Evolutionary conservation across 2,797 vertebrate species (phyloP).

Genomic region (Buphagus erythrorhynchus): DNA sequence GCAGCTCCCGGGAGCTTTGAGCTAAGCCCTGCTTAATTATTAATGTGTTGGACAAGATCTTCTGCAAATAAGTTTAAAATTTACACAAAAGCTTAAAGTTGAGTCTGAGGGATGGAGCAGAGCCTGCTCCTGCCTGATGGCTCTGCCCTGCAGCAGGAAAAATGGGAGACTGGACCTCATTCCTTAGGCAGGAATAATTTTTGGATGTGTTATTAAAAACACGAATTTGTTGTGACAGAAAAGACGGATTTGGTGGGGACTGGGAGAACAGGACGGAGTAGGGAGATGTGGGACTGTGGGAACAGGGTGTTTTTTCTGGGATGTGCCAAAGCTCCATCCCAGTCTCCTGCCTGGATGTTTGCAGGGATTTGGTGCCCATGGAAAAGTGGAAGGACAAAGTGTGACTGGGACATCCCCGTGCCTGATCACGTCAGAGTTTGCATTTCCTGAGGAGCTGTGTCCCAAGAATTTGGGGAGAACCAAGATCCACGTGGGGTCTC

Average conservation of each 20-base stretch:
- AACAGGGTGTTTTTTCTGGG: background rate
- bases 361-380: background rate
- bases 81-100: background rate
- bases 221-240: rapidly evolving
- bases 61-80: background rate
- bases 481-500: rapidly evolving
- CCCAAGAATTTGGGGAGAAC: background rate
- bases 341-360: background rate
- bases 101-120: background rate
- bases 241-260: rapidly evolving
- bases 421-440: rapidly evolving
- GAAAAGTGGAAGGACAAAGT: background rate
- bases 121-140: background rate
- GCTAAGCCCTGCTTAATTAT: background rate
- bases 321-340: background rate
- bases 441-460: background rate
- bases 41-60: background rate
- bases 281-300: background rate
- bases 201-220: rapidly evolving
- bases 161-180: rapidly evolving
- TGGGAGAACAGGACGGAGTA: rapidly evolving
- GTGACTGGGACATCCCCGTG: background rate
- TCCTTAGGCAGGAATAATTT: background rate
- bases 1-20: background rate
- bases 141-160: background rate